phyloP scores from a whole-genome alignment of 2,797 vertebrate species.

The Pangasius djambal region DNA sequence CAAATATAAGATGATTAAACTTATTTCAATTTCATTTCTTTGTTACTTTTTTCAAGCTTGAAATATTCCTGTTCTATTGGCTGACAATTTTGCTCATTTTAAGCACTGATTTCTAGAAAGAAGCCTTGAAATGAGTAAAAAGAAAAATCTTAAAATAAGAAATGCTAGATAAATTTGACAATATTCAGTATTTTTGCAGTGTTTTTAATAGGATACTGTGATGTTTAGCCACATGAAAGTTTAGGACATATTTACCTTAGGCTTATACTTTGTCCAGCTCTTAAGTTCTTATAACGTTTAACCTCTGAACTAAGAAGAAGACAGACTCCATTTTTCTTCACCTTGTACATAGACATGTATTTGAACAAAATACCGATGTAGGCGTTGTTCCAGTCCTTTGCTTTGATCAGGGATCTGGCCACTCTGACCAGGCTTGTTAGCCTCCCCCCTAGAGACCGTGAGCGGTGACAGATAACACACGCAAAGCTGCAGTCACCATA shows the following conservation, averaged over 20 bases:
- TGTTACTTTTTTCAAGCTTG: neutral
- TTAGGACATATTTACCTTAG: neutral
- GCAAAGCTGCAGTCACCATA: neutral
- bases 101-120: no score
- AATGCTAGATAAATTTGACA: neutral
- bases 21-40: neutral
- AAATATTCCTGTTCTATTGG: neutral
- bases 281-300: neutral
- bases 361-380: neutral
- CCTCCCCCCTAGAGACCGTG: neutral
- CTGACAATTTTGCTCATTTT: no score
- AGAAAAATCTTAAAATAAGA: neutral
- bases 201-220: neutral
- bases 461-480: neutral
- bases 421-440: neutral
- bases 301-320: neutral
- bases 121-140: no score
- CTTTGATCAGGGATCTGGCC: neutral
- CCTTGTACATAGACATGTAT: neutral
- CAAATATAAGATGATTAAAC: neutral
- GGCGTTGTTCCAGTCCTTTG: neutral
- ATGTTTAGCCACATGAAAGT: neutral
- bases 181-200: neutral
- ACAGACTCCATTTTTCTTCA: neutral
- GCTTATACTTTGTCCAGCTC: neutral